Conservation (phyloP, 2,888 invertebrate species). For the Cinara cedri region DNA sequence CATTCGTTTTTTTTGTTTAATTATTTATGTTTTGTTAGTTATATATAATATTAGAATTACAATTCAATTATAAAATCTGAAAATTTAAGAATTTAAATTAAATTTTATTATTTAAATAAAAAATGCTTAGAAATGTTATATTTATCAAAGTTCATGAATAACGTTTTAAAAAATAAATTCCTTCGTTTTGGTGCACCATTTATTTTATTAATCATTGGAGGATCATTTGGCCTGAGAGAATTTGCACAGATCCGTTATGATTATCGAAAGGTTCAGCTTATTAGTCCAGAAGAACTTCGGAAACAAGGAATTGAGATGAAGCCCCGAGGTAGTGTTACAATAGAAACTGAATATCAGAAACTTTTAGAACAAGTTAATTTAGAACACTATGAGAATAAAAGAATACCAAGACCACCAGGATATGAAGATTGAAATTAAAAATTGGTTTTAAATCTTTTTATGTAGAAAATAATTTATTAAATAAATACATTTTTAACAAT, state of each 20-base stretch:
- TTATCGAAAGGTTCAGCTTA: constrained; percentile 65
- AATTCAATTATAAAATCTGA: no score
- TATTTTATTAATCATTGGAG: constrained; percentile 74
- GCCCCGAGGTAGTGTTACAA: constrained; percentile 71
- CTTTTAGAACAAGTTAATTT: constrained; percentile 63
- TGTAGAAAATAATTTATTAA: constrained; percentile 13
- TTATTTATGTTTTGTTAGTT: no score
- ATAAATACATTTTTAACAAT: background rate
- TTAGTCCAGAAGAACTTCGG: constrained; percentile 71
- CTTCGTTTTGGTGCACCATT: constrained; percentile 76
- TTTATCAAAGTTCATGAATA: constrained; percentile 3
- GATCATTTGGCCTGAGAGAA: constrained; percentile 77
- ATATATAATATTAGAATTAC: no score
- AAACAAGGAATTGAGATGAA: constrained; percentile 73
- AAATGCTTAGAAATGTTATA: background rate
- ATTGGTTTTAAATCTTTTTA: background rate
- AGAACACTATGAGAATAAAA: constrained; percentile 41
- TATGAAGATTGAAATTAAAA: constrained; percentile 41
- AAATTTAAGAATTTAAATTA: no score
- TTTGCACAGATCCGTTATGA: constrained; percentile 75
- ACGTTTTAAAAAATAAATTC: constrained; percentile 48
- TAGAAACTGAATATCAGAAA: constrained; percentile 78
- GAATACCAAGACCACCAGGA: constrained; percentile 53
- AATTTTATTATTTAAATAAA: no score
- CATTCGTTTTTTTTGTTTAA: no score